These are phyloP conservation scores for Athripsodes cinereus DNA, from an alignment of 2,888 invertebrate genomes.

Conservation along the genomic window DNA sequence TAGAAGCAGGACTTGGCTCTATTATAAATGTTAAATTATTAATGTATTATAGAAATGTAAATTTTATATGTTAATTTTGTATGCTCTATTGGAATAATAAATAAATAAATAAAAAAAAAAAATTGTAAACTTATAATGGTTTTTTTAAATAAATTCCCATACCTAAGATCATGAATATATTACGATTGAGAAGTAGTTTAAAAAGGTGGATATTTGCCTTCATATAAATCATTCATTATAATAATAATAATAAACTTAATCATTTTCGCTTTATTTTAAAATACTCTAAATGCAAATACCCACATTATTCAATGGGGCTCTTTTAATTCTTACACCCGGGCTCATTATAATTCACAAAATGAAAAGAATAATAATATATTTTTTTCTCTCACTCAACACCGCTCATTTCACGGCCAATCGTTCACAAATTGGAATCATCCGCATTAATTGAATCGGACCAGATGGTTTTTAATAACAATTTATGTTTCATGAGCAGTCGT, in stretches of 20 bases:
- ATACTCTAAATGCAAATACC: slow-evolving; percentile 1
- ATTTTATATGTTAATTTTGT: too few relatives aligned
- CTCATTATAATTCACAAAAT: neutral
- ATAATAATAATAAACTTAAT: neutral
- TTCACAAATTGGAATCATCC: neutral
- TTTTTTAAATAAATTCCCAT: too few relatives aligned
- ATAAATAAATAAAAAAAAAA: too few relatives aligned
- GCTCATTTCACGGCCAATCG: neutral
- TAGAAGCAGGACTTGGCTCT: too few relatives aligned
- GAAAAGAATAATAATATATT: neutral
- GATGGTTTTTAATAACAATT: neutral
- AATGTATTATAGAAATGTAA: too few relatives aligned
- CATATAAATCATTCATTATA: neutral
- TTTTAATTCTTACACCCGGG: neutral
- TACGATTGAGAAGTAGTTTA: neutral
- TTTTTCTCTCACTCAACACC: neutral
- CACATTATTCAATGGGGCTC: neutral
- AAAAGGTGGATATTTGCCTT: neutral
- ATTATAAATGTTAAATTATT: too few relatives aligned
- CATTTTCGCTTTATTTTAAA: neutral
- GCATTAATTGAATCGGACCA: neutral
- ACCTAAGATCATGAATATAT: neutral
- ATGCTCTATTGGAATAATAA: too few relatives aligned
- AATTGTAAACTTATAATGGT: too few relatives aligned
- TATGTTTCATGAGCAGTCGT: neutral